Conservation (phyloP, 2,888 invertebrate genomes). For the Amphipoea lucens region DNA sequence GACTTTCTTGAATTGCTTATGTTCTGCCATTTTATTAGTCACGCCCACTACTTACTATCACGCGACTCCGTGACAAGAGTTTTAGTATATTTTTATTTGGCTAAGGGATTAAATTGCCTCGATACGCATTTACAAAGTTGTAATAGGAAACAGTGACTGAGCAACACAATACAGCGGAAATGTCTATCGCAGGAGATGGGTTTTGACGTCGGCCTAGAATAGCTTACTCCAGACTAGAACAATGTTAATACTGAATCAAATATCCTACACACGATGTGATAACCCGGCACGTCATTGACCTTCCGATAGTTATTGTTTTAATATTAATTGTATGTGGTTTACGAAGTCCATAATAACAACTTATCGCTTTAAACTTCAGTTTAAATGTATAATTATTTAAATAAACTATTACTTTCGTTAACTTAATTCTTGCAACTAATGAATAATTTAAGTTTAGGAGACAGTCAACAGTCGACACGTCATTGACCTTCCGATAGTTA, state of each 20-base stretch:
- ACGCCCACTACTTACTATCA: constrained; percentile 65
- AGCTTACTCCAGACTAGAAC: background rate
- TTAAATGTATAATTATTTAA: constrained; percentile 20
- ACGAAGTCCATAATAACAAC: background rate
- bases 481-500: too few species aligned
- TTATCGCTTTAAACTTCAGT: background rate
- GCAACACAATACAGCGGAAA: constrained; percentile 27
- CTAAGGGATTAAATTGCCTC: constrained; percentile 37
- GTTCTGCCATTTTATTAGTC: constrained; percentile 69
- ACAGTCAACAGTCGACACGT: constrained; percentile 31
- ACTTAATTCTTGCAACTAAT: constrained; percentile 18
- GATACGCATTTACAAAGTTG: constrained; percentile 17
- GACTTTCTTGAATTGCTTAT: constrained; percentile 79
- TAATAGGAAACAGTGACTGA: constrained; percentile 25
- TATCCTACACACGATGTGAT: background rate
- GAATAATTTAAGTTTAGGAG: constrained; percentile 40
- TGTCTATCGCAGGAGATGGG: constrained; percentile 29
- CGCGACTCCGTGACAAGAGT: constrained; percentile 63
- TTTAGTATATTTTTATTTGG: constrained; percentile 54
- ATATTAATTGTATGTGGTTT: background rate
- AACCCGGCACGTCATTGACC: background rate
- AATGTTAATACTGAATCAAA: background rate
- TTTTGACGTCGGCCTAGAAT: constrained; percentile 4
- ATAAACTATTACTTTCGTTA: constrained; percentile 10
- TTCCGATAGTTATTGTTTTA: background rate